Base-by-base conservation (phyloP, 2,797 vertebrate species). In the Liparis tanakae region DNA sequence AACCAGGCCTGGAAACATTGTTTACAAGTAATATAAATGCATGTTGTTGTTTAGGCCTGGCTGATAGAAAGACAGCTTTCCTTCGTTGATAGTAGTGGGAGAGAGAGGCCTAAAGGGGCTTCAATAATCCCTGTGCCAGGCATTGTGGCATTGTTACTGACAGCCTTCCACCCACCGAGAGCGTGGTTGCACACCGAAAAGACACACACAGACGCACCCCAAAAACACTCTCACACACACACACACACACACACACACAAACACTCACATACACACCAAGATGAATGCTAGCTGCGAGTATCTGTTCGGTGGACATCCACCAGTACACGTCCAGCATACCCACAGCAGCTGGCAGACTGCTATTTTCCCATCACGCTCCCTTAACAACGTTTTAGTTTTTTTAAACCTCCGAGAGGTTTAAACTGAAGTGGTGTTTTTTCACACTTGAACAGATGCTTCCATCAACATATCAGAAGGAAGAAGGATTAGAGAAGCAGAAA, bases 301-400 rank as follows among this genome's bases (percentile, higher is more conserved):
- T 88, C 80, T 76, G 78, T 82, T 89, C 37, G 1, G 86, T 81
- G 83, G 86, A 89, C 90, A 92, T 91, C 88, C 89, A 89, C 89
- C 84, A 84, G 88, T 88, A 84, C 82, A 70, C 81, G 86, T 75
- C 87, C 85, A 87, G 83, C 86, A 91, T 91, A 85, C 85, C 92
- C 86, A 80, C 82, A 86, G 84, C 82, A 82, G 73, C 86, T 87
- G 81, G 86, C 76, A 89, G 83, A 88, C 92, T 90, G 86, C 89
- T 92, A 95, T 95, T 95, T 95, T 94, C 93, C 84, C 95, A 94
- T 94, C 95, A 93, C 71, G 94, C 72, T 82, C 74, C 84, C 88
- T 95, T 94, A 93, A 94, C 92, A 92, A 93, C 92, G 87, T 92
- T 91, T 91, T 89, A 89, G 12, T 60, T 62, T 46, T 87, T 70